These are phyloP conservation scores for Stenoptilia bipunctidactyla DNA, from an alignment of 2,888 invertebrate genomes.

Conservation along the genomic window DNA sequence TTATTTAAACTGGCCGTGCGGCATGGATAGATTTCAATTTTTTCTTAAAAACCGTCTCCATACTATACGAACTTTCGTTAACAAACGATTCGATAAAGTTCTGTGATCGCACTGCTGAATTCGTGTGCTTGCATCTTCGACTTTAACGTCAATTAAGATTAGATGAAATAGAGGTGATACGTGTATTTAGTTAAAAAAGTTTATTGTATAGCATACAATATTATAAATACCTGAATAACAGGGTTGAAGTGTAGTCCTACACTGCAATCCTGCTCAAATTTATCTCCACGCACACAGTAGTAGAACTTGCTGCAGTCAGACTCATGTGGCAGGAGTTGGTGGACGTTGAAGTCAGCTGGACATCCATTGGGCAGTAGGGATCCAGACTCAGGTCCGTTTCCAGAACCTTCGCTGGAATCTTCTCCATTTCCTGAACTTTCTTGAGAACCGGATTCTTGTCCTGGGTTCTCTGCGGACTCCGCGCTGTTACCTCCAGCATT, in stretches of 20 bases:
- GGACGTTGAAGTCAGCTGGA: slow-evolving; percentile 23
- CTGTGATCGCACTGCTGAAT: too few species aligned
- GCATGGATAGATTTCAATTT: too few species aligned
- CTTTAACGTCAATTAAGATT: too few species aligned
- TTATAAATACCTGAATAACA: slow-evolving; percentile 28
- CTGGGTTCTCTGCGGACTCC: slow-evolving; percentile 5
- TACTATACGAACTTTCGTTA: too few species aligned
- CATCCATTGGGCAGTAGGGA: slow-evolving; percentile 27
- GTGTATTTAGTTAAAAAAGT: too few species aligned
- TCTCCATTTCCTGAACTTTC: slow-evolving; percentile 1
- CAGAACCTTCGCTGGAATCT: not conserved
- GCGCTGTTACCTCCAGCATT: not conserved
- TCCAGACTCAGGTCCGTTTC: not conserved
- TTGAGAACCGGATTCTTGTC: slow-evolving; percentile 2
- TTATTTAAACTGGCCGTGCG: too few species aligned
- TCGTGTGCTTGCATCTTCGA: too few species aligned
- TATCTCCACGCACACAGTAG: slow-evolving; percentile 29
- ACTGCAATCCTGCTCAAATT: slow-evolving; percentile 22
- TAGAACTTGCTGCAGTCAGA: slow-evolving; percentile 31
- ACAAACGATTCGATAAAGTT: too few species aligned
- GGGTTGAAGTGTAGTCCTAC: slow-evolving; percentile 30
- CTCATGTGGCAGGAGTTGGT: slow-evolving; percentile 31
- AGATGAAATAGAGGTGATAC: too few species aligned
- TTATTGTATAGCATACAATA: too few species aligned
- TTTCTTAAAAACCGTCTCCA: too few species aligned